Base-by-base conservation (phyloP, 2,888 invertebrate genomes). In the Amiota minor region DNA sequence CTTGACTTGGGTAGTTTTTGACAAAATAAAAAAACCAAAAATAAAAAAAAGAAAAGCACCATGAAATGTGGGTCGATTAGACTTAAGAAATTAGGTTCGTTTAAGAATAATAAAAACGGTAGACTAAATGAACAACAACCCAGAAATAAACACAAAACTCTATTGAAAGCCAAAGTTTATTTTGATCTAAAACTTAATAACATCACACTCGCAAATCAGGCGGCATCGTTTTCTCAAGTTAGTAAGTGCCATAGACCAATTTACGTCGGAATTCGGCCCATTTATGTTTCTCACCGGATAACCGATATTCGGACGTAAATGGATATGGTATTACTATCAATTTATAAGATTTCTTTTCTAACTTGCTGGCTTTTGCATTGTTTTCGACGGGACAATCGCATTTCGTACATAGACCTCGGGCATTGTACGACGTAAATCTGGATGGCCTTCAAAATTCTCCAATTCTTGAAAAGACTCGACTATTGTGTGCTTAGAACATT, bases 181-280 rank as follows among this genome's bases (percentile, higher is more conserved):
- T n/a, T 14, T n/a, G 12, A 10, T 50, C 53, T n/a, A 50, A n/a
- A 50, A 35, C 6, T 35, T 6, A 35, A 4, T 35, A 1, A 35
- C 4, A 50, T 35, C 11, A n/a, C 1, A 64, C 11, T 12, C n/a
- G 16, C 3, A 65, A 11, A 20, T 47, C 50, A 12, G 16, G 20
- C 14, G 16, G 20, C 14, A 49, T 16, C 23, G 12, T 16, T 12
- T n/a, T 12, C 2, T 64, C 16, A 62, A 23, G 53, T n/a, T 12
- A 50, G 49, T 23, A 50, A 23, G 1, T 10, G 14, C 71, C 71
- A 71, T 62, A 53, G 71, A 62, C 16, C 64, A 71, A 9, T 50
- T 49, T 71, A 3, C 50, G 70, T 4, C 70, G 61, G 18, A 70
- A 70, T 18, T 70, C 61, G 11, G 59, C 61, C 70, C 70, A 70